Conservation (phyloP, 64 coral and sea anemone genomes). For the Catalaphyllia jardinei region DNA sequence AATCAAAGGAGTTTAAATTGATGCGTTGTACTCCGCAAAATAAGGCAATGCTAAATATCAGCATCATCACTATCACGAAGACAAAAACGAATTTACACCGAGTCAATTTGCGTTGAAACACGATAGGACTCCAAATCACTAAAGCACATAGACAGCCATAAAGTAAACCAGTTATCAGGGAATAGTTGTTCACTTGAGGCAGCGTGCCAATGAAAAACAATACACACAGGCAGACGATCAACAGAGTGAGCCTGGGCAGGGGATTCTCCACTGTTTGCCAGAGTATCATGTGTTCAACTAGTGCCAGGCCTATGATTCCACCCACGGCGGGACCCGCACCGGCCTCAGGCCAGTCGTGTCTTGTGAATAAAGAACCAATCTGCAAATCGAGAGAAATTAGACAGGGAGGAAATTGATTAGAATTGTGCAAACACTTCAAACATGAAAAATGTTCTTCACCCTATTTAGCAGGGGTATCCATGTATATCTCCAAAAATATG, state of each 20-base stretch:
- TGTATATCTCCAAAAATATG: too few species aligned
- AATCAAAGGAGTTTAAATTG: background rate
- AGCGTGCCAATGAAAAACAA: conserved; percentile 28
- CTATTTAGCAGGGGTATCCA: too few species aligned
- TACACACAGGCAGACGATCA: background rate
- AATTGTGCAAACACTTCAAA: background rate
- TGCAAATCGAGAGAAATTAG: background rate
- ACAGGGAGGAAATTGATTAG: too few species aligned
- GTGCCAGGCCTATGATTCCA: conserved; percentile 11
- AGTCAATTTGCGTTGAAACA: background rate
- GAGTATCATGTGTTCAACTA: conserved; percentile 15
- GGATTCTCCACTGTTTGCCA: background rate
- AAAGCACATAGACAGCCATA: conserved; percentile 36
- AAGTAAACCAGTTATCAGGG: conserved; percentile 22
- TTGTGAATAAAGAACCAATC: conserved; percentile 56
- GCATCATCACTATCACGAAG: background rate
- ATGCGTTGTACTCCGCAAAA: conserved; percentile 48
- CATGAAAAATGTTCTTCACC: too few species aligned
- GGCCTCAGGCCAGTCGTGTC: conserved; percentile 1
- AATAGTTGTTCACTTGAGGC: conserved; percentile 48
- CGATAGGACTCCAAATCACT: background rate
- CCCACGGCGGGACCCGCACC: conserved; percentile 43
- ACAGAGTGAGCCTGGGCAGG: background rate
- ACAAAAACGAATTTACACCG: conserved; percentile 7
- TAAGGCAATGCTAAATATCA: conserved; percentile 43